Evolutionary conservation across 2,888 invertebrate genomes (phyloP).

Genomic region (Parnassius glacialis): DNA sequence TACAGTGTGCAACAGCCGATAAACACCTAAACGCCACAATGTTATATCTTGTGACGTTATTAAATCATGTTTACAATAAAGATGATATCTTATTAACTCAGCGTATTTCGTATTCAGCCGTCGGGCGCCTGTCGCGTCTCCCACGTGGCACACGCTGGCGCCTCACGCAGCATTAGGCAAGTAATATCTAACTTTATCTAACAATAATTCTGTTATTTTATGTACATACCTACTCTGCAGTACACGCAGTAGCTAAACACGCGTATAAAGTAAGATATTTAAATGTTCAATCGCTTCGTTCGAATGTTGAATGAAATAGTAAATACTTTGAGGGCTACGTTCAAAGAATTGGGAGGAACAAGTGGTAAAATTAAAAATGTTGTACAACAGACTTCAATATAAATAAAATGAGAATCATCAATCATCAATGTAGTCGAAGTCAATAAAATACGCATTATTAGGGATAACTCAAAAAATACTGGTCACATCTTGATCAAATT

Average conservation of each 20-base stretch:
- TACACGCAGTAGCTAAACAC: conserved; percentile 27
- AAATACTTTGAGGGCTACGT: conserved; percentile 5
- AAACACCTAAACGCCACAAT: conserved; percentile 3
- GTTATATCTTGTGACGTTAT: conserved; percentile 3
- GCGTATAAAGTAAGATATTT: conserved; percentile 15
- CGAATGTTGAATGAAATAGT: conserved; percentile 14
- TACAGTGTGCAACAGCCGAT: no score
- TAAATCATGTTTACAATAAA: conserved; percentile 19
- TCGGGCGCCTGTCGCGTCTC: conserved; percentile 33
- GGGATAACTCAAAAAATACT: no score
- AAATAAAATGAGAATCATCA: no score
- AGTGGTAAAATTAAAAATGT: background rate
- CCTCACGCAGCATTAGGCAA: conserved; percentile 25
- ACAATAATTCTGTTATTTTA: conserved; percentile 24
- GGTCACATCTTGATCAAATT: no score
- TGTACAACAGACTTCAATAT: no score
- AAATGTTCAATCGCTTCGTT: conserved; percentile 6
- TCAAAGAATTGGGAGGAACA: background rate
- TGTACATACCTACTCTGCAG: conserved; percentile 23
- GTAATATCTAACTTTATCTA: conserved; percentile 20
- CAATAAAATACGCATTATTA: no score
- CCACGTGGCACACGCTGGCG: conserved; percentile 32
- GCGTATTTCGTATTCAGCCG: conserved; percentile 31
- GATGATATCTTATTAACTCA: conserved; percentile 22
- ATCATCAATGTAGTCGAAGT: no score